Evolutionary conservation across 2,888 invertebrate species (phyloP).

Genomic region (Drosophila percnosoma): DNA sequence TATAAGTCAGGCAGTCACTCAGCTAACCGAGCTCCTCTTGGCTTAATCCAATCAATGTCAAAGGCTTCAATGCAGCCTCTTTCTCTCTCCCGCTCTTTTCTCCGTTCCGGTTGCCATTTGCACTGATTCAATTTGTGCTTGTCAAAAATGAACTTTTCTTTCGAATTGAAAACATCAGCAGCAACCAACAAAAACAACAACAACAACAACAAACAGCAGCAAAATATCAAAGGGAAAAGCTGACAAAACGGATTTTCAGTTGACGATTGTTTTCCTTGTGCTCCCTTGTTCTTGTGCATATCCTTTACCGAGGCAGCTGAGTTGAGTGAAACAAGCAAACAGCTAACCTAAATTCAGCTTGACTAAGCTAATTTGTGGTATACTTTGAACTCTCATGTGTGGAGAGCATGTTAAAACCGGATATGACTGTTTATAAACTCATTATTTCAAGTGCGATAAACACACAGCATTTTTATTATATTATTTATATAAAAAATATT

Average conservation of each 20-base stretch:
- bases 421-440: too few species aligned
- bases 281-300: background rate
- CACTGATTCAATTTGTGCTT: constrained; percentile 61
- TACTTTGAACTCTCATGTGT: background rate
- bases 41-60: constrained; percentile 67
- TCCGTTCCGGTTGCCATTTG: constrained; percentile 26
- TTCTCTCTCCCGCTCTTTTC: background rate
- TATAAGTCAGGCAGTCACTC: constrained; percentile 10
- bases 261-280: background rate
- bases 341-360: constrained; percentile 3
- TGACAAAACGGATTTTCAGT: constrained; percentile 12
- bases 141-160: constrained; percentile 35
- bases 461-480: background rate
- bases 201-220: background rate
- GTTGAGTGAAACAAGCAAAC: background rate
- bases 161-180: constrained; percentile 51
- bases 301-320: background rate
- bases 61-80: constrained; percentile 36
- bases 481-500: background rate
- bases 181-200: constrained; percentile 14
- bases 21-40: constrained; percentile 21
- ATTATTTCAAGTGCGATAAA: background rate
- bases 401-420: background rate
- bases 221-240: constrained; percentile 26
- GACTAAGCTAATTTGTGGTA: background rate